Percentiles rank a stretch among this genome's conserved stretches.
Conservation (phyloP, 2,888 invertebrate genomes). For the Choreutis nemorana region DNA sequence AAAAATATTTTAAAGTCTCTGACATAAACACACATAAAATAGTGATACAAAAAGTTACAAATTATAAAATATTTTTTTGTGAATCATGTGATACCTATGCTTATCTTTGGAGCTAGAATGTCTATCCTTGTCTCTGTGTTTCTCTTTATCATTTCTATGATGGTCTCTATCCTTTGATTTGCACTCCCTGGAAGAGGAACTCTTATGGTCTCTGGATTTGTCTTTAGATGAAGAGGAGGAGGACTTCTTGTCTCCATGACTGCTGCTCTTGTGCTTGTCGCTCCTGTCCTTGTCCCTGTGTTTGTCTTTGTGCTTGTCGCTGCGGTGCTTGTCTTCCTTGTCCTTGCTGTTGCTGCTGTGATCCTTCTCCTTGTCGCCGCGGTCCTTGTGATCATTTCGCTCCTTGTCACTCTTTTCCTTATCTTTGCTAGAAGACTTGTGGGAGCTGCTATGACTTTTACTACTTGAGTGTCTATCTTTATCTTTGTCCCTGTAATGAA, state of each 20-base stretch:
- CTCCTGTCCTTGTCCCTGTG: conserved; percentile 28
- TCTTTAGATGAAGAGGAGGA: conserved; percentile 41
- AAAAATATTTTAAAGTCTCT: background rate
- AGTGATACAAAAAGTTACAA: conserved; percentile 1
- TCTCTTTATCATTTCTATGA: conserved; percentile 49
- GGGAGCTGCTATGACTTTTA: conserved; percentile 64
- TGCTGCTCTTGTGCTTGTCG: conserved; percentile 33
- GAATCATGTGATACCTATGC: conserved; percentile 44
- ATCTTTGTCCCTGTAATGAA: conserved; percentile 47
- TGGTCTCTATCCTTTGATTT: conserved; percentile 36
- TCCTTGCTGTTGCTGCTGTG: conserved; percentile 26
- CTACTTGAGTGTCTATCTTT: conserved; percentile 63
- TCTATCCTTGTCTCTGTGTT: conserved; percentile 49
- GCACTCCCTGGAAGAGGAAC: conserved; percentile 37
- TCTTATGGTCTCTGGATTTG: conserved; percentile 29
- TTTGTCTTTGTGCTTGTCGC: conserved; percentile 24
- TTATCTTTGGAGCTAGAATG: conserved; percentile 64
- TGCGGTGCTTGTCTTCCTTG: conserved; percentile 41
- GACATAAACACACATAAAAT: background rate
- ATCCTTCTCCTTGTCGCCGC: conserved; percentile 27
- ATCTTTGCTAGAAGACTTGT: conserved; percentile 60
- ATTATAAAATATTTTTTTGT: conserved; percentile 1
- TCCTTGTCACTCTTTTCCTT: conserved; percentile 40
- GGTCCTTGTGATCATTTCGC: conserved; percentile 34
- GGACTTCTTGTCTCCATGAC: conserved; percentile 33